Percentiles rank a stretch among this genome's conserved stretches.
Conservation (phyloP, 2,888 invertebrate genomes). For the Platerodrilus igneus region DNA sequence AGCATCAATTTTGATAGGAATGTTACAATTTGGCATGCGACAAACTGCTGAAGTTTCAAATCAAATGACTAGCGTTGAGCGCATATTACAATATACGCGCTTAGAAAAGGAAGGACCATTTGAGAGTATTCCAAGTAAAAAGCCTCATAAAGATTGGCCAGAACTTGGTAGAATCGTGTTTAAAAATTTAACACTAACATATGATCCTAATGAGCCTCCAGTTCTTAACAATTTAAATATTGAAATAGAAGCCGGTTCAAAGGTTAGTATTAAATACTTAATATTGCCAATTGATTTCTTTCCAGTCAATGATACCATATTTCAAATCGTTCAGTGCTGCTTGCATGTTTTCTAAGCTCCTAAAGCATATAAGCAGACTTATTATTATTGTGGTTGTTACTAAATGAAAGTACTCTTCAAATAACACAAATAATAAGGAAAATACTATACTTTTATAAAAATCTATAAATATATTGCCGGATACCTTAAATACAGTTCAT, state of each 20-base stretch:
- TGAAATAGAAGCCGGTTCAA: constrained; percentile 60
- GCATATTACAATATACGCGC: constrained; percentile 72
- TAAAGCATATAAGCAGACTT: too few species aligned
- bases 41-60: constrained; percentile 73
- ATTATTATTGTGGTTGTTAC: too few species aligned
- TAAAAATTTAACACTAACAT: constrained; percentile 59
- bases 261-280: too few species aligned
- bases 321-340: too few species aligned
- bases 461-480: too few species aligned
- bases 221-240: constrained; percentile 66
- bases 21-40: constrained; percentile 76
- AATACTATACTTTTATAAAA: too few species aligned
- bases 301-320: too few species aligned
- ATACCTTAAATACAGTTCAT: too few species aligned
- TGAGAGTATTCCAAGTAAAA: constrained; percentile 51
- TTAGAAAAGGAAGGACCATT: constrained; percentile 66
- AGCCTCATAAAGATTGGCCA: constrained; percentile 60
- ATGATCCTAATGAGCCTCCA: constrained; percentile 58
- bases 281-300: too few species aligned
- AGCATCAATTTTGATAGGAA: constrained; percentile 68
- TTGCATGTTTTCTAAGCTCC: too few species aligned
- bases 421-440: too few species aligned
- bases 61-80: constrained; percentile 79
- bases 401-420: too few species aligned
- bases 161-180: constrained; percentile 57